phyloP scores from a whole-genome alignment of 2,888 invertebrate species.

The Drosophila kuntzei region DNA sequence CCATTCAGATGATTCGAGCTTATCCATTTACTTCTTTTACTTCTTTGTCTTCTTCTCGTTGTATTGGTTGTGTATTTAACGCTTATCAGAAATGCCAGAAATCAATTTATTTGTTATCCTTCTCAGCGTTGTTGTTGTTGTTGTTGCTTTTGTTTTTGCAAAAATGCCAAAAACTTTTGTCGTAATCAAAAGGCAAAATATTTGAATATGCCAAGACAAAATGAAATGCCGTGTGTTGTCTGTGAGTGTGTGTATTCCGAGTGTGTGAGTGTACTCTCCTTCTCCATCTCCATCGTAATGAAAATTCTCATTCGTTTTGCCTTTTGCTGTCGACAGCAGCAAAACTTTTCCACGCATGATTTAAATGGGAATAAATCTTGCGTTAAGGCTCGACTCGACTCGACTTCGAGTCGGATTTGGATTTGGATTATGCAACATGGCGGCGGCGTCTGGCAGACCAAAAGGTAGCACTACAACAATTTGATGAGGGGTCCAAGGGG shows the following conservation, averaged over 20 bases:
- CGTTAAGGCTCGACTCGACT: constrained; percentile 68
- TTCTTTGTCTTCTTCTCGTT: background rate
- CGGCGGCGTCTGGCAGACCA: constrained; percentile 40
- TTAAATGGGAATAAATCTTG: constrained; percentile 81
- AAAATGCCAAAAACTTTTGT: constrained; percentile 67
- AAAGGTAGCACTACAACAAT: constrained; percentile 12
- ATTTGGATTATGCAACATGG: constrained; percentile 78
- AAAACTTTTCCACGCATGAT: constrained; percentile 78
- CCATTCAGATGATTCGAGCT: background rate
- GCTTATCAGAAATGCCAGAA: constrained; percentile 43
- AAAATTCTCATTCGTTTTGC: constrained; percentile 12
- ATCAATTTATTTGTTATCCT: constrained; percentile 47
- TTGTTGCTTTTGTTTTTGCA: constrained; percentile 16
- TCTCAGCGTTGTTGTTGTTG: constrained; percentile 7
- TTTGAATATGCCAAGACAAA: constrained; percentile 74
- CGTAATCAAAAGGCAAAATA: constrained; percentile 80
- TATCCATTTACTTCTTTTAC: background rate
- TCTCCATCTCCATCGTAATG: background rate
- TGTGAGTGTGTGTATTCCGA: background rate
- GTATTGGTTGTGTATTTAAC: constrained; percentile 27
- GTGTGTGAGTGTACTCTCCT: background rate
- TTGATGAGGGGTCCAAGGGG: background rate
- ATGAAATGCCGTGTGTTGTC: constrained; percentile 59
- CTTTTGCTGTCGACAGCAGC: constrained; percentile 62
- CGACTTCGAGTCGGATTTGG: constrained; percentile 63